These are phyloP conservation scores for Eremophila alpestris DNA, from an alignment of 2,797 vertebrate genomes.

Conservation along the genomic window DNA sequence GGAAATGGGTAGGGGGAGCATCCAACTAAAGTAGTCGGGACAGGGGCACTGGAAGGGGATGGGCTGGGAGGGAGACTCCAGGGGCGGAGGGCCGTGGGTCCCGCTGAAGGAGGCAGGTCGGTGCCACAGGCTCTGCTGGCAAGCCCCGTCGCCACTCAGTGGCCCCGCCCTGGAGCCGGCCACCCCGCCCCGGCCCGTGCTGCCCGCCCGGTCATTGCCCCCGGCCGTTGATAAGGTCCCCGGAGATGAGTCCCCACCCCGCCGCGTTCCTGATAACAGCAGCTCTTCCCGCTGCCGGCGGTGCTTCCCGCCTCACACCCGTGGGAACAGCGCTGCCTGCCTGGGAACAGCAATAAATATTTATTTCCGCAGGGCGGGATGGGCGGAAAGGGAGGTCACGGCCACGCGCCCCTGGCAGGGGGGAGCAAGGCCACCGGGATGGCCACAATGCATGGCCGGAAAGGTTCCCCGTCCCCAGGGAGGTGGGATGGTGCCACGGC, in stretches of 20 bases:
- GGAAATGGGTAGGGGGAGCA: neutral
- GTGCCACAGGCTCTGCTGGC: accelerated
- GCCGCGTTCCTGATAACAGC: neutral
- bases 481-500: neutral
- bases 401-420: neutral
- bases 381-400: neutral
- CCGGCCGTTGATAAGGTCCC: accelerated
- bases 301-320: accelerated
- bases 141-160: accelerated
- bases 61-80: no score
- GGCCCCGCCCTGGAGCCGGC: neutral
- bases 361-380: neutral
- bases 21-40: neutral
- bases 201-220: neutral
- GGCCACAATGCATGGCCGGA: neutral
- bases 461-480: accelerated
- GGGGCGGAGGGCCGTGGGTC: neutral
- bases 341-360: slow-evolving; percentile 30
- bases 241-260: neutral
- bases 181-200: neutral
- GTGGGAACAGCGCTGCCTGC: accelerated
- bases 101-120: neutral
- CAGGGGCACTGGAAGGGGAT: neutral
- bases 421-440: accelerated
- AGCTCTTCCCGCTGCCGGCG: accelerated